These are phyloP conservation scores for Sycophila sp. DNA, from an alignment of 1,140 invertebrate genomes.

Conservation along the genomic window DNA sequence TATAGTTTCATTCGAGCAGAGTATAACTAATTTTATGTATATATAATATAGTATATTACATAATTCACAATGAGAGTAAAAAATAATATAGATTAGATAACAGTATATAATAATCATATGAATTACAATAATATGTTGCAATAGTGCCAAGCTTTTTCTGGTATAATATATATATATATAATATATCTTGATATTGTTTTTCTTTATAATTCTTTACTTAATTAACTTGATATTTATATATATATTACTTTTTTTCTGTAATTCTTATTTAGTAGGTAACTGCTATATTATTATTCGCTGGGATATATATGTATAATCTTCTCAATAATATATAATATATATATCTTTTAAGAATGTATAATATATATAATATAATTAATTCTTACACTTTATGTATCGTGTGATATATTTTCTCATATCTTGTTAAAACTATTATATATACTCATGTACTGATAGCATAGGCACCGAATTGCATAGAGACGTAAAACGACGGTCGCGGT, in stretches of 20 bases:
- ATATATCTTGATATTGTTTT: background rate
- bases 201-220: background rate
- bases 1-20: conserved; percentile 36
- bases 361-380: background rate
- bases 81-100: conserved; percentile 2
- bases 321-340: conserved; percentile 11
- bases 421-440: conserved; percentile 16
- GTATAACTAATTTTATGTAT: too few species aligned
- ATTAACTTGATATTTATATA: conserved; percentile 2
- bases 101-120: background rate
- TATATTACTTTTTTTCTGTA: conserved; percentile 1
- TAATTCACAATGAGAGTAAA: conserved; percentile 9
- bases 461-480: conserved; percentile 38
- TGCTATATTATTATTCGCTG: too few species aligned
- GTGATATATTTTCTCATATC: conserved; percentile 1
- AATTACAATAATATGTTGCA: background rate
- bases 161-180: background rate
- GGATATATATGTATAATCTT: conserved; percentile 23
- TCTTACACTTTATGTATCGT: background rate
- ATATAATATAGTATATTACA: conserved; percentile 3
- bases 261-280: too few species aligned
- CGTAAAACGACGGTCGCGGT: conserved; percentile 15
- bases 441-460: conserved; percentile 36
- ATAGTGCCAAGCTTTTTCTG: background rate
- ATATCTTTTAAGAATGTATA: background rate